Evolutionary conservation across 1,140 invertebrate genomes (phyloP).

Genomic region (Drosophila murphyi): DNA sequence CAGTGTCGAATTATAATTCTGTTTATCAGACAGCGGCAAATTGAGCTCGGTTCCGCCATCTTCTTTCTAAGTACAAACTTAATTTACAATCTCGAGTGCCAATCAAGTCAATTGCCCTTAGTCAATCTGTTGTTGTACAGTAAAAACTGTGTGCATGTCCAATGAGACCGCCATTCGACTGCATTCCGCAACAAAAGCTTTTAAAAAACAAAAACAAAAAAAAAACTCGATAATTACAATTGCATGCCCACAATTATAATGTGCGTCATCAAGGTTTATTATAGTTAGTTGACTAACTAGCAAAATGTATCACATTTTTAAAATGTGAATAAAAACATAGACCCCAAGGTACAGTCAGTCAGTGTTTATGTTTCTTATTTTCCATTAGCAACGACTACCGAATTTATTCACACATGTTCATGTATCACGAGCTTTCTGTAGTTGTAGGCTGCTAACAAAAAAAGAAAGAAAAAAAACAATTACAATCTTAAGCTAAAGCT

Average conservation of each 20-base stretch:
- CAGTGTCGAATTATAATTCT: conserved; percentile 21
- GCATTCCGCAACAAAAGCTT: conserved; percentile 20
- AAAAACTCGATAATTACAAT: conserved; percentile 20
- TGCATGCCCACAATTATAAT: conserved; percentile 35
- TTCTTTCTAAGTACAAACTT: conserved; percentile 22
- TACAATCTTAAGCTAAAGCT: conserved; percentile 1
- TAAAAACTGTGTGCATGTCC: conserved; percentile 19
- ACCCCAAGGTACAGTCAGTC: conserved; percentile 63
- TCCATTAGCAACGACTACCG: conserved; percentile 30
- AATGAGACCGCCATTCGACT: neutral
- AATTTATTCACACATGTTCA: conserved; percentile 59
- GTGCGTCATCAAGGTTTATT: conserved; percentile 72
- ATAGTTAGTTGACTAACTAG: conserved; percentile 15
- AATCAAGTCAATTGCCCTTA: conserved; percentile 45
- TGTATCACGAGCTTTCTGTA: conserved; percentile 47
- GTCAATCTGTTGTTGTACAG: conserved; percentile 30
- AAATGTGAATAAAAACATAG: conserved; percentile 11
- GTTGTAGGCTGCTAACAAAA: neutral
- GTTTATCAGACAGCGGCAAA: conserved; percentile 16
- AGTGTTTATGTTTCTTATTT: conserved; percentile 31
- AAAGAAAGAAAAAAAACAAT: neutral
- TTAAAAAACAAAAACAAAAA: neutral
- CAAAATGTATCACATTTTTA: neutral
- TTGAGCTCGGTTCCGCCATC: conserved; percentile 18
- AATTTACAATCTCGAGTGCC: conserved; percentile 30